Evolutionary conservation across 2,797 vertebrate species (phyloP).

Genomic region (Chelon labrosus): DNA sequence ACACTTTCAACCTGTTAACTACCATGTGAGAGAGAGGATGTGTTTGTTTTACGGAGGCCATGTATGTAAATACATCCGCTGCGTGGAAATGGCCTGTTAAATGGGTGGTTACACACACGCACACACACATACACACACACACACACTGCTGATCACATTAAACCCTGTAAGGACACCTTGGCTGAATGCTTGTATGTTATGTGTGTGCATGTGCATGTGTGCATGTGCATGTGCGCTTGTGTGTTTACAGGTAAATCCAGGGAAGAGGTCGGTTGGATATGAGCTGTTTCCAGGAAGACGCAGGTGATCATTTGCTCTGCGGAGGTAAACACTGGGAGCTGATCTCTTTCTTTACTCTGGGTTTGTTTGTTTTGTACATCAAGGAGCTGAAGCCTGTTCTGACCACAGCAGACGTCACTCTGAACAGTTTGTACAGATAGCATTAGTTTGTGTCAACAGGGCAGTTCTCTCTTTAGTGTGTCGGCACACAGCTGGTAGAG

Average conservation of each 20-base stretch:
- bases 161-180: conserved; percentile 5
- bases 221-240: conserved; percentile 5
- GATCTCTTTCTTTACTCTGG: conserved; percentile 14
- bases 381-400: conserved; percentile 29
- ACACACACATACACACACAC: conserved; percentile 35
- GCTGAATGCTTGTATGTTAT: neutral
- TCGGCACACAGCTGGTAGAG: neutral
- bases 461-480: neutral
- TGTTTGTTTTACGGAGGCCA: conserved; percentile 55
- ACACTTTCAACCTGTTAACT: conserved; percentile 10
- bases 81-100: conserved; percentile 52
- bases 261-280: neutral
- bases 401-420: conserved; percentile 3
- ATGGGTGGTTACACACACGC: conserved; percentile 45
- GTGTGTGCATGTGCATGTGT: conserved; percentile 8
- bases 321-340: conserved; percentile 16
- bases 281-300: conserved; percentile 6
- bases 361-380: conserved; percentile 53
- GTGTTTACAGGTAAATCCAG: conserved; percentile 15
- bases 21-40: conserved; percentile 33
- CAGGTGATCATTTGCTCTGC: neutral
- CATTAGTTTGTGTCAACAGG: conserved; percentile 13
- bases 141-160: conserved; percentile 45
- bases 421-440: neutral
- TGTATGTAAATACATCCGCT: conserved; percentile 61